Evolutionary conservation across 2,888 invertebrate species (phyloP), one percentile per base, ranked within the genome.

Genomic region (Rutpela maculata): DNA sequence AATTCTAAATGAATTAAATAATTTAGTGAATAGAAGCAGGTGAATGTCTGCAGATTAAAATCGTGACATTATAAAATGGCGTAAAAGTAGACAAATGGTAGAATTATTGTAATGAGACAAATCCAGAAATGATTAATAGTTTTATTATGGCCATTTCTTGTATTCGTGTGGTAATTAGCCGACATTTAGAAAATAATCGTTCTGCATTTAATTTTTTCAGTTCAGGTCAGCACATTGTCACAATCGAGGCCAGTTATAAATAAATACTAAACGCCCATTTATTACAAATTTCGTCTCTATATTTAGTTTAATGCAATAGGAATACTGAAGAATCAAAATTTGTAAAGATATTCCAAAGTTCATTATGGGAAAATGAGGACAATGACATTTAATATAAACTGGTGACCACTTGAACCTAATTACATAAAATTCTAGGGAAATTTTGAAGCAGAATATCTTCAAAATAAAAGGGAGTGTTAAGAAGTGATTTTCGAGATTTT

Each of bases 1-100:
- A 78, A 72, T 79, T 74, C 76, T 77, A 76, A 76, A 68, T 73
- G 78, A 80, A 83, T 83, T 82, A 80, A 80, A 76, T 74, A 74
- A 67, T 72, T 72, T 72, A 63, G 63, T 72, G 26, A 62, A 63
- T 72, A 72, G 50, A 31, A 72, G 62, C 72, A 72, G 72, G 63
- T 72, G 72, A 55, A 72, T 72, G 72, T 72, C 63, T 63, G 55
- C 17, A 63, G 63, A 72, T 72, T 63, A 72, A 50, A 63, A 63
- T 63, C 62, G n/a, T 62, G 72, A 55, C 72, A 72, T 72, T 72
- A 63, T 62, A 63, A 63, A 72, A 72, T 63, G 72, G 72, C 72
- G 72, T 31, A 63, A 55, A 70, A 72, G 19, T 26, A 55, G 60
- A 72, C 26, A 31, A 72, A 72, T 63, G 62, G 55, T 55, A 15